Evolutionary conservation across 2,888 invertebrate genomes (phyloP), one percentile per base, ranked within the genome.

Genomic region (Amiota mariae): DNA sequence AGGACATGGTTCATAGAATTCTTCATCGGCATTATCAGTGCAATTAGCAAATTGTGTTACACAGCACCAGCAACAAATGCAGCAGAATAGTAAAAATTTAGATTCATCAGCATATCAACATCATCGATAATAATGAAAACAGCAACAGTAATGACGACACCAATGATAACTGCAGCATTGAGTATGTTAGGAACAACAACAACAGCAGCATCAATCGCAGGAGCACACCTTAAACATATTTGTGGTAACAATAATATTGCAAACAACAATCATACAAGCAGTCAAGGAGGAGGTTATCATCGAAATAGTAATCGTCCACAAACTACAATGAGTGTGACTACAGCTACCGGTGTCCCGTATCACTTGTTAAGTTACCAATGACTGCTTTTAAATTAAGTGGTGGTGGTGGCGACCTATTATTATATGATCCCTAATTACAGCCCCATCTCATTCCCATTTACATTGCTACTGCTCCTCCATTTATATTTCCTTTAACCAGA

Each of bases 1-100:
- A 13, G 96, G 96, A 0, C 92, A 96, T 49, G 94, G 93, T 72
- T 92, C 94, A 61, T 88, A 87, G 0, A 83, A 85, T 73, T 81
- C 74, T 12, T 54, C 76, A 51, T 15, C 75, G n/a, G 15, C 75
- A 48, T 68, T 76, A 2, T 74, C 77, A 48, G 36, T n/a, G 70
- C 70, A 10, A 46, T 20, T 9, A 75, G 71, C 77, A 71, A 1
- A 66, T 15, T 56, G 56, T 46, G 54, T 56, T 13, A 63, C 10
- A 70, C 76, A 12, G 75, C 73, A 18, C 15, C 77, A 64, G 20
- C 71, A 11, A 70, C 61, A 12, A 67, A 72, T 20, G 75, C 79
- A 12, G 54, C 12, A n/a, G n/a, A 4, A n/a, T 13, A 13, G 20
- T 15, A 18, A n/a, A 15, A 9, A 24, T 13, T 0, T 64, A 13